phyloP scores from a whole-genome alignment of 2,888 invertebrate genomes.

The Apamea anceps region DNA sequence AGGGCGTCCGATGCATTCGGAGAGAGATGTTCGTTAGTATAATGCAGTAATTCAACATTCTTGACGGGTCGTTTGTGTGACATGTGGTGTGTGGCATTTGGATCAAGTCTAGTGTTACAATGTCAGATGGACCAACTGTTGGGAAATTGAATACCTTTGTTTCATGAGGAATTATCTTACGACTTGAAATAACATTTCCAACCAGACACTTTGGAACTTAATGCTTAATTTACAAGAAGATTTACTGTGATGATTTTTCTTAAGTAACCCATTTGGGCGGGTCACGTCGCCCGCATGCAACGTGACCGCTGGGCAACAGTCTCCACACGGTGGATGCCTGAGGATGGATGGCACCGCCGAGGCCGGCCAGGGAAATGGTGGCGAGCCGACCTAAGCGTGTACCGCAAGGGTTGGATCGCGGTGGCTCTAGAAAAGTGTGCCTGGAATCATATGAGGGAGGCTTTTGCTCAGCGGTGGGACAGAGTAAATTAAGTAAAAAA shows the following conservation, averaged over 20 bases:
- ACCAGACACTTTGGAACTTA: conserved; percentile 9
- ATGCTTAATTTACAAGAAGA: conserved; percentile 5
- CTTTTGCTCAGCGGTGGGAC: not conserved
- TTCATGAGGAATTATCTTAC: conserved; percentile 40
- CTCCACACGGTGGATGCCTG: not conserved
- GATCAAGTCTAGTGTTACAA: conserved; percentile 65
- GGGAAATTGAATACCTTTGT: conserved; percentile 50
- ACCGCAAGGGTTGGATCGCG: not conserved
- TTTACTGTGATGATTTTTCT: not conserved
- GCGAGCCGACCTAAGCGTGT: not conserved
- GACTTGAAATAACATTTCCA: conserved; percentile 21
- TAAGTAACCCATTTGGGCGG: not conserved
- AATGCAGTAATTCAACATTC: conserved; percentile 62
- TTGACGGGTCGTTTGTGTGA: conserved; percentile 51
- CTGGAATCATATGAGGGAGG: not conserved
- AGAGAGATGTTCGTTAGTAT: conserved; percentile 54
- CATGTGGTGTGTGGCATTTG: conserved; percentile 61
- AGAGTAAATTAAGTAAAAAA: not conserved
- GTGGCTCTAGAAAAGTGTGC: not conserved
- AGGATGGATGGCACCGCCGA: not conserved
- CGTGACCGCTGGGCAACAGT: not conserved
- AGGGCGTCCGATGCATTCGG: conserved; percentile 72
- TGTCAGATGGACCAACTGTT: conserved; percentile 59
- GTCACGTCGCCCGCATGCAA: not conserved
- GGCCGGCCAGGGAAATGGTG: not conserved